phyloP scores from a whole-genome alignment of 2,797 vertebrate species.

The Cirrhinus mrigala region DNA sequence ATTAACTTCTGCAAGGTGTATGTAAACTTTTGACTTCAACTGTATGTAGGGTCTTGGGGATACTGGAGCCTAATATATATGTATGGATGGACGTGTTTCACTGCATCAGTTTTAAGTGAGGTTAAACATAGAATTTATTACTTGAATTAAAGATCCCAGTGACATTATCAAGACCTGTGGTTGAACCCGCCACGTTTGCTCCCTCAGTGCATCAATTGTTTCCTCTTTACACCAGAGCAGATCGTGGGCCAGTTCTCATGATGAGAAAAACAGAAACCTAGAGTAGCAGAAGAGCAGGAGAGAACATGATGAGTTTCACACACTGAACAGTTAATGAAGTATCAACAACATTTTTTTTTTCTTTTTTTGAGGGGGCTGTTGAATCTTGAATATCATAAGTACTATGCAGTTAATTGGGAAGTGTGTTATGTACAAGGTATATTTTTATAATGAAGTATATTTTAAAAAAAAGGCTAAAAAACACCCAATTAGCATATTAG shows the following conservation, averaged over 20 bases:
- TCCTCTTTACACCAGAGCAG: constrained; percentile 9
- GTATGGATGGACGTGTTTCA: not conserved
- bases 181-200: constrained; percentile 26
- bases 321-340: not conserved
- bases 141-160: constrained; percentile 4
- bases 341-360: not conserved
- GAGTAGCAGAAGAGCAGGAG: constrained; percentile 8
- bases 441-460: not conserved
- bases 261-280: constrained; percentile 47
- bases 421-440: not conserved
- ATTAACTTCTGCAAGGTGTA: too few relatives aligned
- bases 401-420: not conserved
- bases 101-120: not conserved
- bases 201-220: constrained; percentile 28
- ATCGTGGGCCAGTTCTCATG: constrained; percentile 12
- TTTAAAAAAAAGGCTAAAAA: not conserved
- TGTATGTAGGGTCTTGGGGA: not conserved
- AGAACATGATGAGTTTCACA: constrained; percentile 29
- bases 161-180: not conserved
- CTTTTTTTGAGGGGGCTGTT: not conserved
- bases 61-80: not conserved
- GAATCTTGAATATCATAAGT: not conserved
- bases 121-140: constrained; percentile 16
- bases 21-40: too few relatives aligned
- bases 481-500: not conserved